Evolutionary conservation across 2,113 vertebrate species (phyloP).

Genomic region (Chrysemys picta): DNA sequence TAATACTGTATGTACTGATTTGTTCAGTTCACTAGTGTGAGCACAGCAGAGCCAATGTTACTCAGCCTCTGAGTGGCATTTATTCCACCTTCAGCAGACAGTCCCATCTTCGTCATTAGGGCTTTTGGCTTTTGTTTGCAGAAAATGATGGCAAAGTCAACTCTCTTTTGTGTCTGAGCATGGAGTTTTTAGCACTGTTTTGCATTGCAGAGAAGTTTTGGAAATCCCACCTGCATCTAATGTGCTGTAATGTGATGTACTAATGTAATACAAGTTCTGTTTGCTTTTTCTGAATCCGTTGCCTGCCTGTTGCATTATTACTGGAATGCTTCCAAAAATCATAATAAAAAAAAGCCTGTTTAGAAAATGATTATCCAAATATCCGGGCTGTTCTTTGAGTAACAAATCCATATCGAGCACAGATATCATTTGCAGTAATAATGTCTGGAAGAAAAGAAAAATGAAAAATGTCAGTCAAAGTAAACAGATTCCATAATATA

Average conservation of each 20-base stretch:
- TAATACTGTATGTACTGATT: neutral
- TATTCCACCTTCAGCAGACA: neutral
- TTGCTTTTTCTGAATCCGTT: conserved; percentile 42
- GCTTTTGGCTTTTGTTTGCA: neutral
- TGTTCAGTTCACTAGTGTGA: neutral
- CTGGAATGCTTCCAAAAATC: conserved; percentile 68
- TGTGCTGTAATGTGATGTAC: conserved; percentile 46
- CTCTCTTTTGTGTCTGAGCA: neutral
- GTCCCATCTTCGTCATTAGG: neutral
- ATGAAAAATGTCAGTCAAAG: conserved; percentile 70
- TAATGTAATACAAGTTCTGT: conserved; percentile 32
- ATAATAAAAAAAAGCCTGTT: conserved; percentile 65
- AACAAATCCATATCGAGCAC: conserved; percentile 62
- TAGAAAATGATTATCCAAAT: conserved; percentile 73
- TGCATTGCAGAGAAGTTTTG: conserved; percentile 20
- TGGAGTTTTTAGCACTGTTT: conserved; percentile 58
- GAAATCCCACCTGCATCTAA: conserved; percentile 56
- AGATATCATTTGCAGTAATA: conserved; percentile 65
- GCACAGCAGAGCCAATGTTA: neutral
- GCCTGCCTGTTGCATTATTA: conserved; percentile 51
- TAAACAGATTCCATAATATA: conserved; percentile 59
- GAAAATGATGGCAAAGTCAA: neutral
- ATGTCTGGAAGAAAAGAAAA: conserved; percentile 61
- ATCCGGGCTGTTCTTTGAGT: conserved; percentile 65
- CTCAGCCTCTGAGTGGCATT: neutral